These are phyloP conservation scores for Salarias fasciatus DNA, from an alignment of 2,797 vertebrate genomes.

Conservation along the genomic window DNA sequence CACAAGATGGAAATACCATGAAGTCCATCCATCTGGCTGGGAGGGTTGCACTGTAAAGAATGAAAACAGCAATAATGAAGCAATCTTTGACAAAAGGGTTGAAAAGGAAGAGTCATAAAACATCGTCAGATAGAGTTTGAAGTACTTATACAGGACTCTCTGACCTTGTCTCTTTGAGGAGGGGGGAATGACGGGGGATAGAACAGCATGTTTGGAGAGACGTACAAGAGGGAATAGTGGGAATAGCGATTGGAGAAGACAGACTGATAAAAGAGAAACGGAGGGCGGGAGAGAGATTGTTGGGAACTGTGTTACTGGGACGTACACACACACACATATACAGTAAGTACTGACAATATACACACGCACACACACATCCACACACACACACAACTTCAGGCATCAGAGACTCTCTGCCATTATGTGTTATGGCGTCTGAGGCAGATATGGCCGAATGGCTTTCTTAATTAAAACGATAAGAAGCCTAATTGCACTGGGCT, in stretches of 20 bases:
- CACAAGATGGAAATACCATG: slow-evolving; percentile 9
- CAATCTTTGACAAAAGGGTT: slow-evolving; percentile 47
- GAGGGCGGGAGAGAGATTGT: slow-evolving; percentile 58
- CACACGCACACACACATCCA: slow-evolving; percentile 18
- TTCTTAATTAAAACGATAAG: slow-evolving; percentile 89
- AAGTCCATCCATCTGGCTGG: slow-evolving; percentile 20
- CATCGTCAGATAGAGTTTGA: slow-evolving; percentile 66
- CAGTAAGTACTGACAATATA: slow-evolving; percentile 20
- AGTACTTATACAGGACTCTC: slow-evolving; percentile 63
- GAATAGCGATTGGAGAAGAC: slow-evolving; percentile 70
- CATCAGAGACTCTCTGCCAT: slow-evolving; percentile 77
- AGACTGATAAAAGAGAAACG: slow-evolving; percentile 73
- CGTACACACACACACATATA: slow-evolving; percentile 5
- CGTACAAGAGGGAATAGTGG: slow-evolving; percentile 73
- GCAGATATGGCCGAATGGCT: slow-evolving; percentile 84
- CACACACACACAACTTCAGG: slow-evolving; percentile 71
- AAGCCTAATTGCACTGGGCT: slow-evolving; percentile 84
- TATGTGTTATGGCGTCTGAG: slow-evolving; percentile 78
- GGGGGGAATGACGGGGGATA: slow-evolving; percentile 64
- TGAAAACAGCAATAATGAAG: slow-evolving; percentile 52
- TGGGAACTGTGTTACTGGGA: slow-evolving; percentile 74
- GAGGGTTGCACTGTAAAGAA: slow-evolving; percentile 27
- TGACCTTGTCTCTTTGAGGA: slow-evolving; percentile 74
- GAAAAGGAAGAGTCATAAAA: slow-evolving; percentile 39
- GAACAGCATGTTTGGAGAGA: slow-evolving; percentile 71